A percentile compares a stretch with the other conserved stretches of the same genome.
These are phyloP conservation scores for Archocentrus centrarchus DNA, from an alignment of 2,113 vertebrate species.

Conservation along the genomic window DNA sequence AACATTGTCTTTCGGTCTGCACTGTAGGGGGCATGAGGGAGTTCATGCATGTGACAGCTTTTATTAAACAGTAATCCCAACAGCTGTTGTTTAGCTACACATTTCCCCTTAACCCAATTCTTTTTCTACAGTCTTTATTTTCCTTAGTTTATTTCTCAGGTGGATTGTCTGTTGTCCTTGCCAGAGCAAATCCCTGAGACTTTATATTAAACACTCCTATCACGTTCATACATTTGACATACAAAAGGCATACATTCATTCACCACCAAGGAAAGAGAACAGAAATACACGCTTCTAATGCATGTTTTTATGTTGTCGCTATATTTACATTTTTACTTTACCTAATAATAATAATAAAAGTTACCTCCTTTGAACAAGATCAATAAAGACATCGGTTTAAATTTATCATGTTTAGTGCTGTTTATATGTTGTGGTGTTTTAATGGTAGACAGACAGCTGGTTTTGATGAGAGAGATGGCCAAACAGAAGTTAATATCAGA, in stretches of 20 bases:
- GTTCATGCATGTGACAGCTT: conserved; percentile 60
- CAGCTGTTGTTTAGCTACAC: conserved; percentile 77
- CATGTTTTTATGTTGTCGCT: background rate
- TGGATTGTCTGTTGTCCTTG: conserved; percentile 30
- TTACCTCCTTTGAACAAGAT: background rate
- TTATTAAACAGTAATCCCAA: conserved; percentile 80
- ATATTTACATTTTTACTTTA: no score
- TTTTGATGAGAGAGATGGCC: background rate
- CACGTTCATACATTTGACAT: background rate
- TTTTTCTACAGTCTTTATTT: conserved; percentile 32
- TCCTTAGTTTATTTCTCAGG: conserved; percentile 35
- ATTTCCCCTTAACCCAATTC: conserved; percentile 32
- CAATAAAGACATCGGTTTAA: background rate
- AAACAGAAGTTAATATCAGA: background rate
- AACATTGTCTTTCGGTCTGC: conserved; percentile 67
- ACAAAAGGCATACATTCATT: conserved; percentile 8
- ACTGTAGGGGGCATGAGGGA: conserved; percentile 61
- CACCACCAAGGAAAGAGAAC: conserved; percentile 3
- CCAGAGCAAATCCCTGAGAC: conserved; percentile 51
- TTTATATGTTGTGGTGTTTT: background rate
- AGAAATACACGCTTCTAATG: background rate
- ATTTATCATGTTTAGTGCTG: background rate
- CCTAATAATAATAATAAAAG: background rate
- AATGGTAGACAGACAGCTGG: background rate
- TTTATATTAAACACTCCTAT: conserved; percentile 50